Conservation (phyloP, 2,113 vertebrate genomes). For the Archocentrus centrarchus region DNA sequence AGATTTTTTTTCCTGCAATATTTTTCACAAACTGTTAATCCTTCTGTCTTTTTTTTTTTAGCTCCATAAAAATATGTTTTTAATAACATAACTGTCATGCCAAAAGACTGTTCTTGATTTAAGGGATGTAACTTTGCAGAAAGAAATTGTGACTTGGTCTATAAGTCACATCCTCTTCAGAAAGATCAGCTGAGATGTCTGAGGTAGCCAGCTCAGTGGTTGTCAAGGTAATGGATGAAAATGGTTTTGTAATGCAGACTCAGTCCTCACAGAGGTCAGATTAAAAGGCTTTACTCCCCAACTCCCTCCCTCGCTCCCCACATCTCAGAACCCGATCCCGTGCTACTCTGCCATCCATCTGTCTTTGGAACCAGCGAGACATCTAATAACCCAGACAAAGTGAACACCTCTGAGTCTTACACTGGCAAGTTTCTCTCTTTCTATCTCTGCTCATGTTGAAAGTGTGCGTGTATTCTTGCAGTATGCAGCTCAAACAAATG, state of each 20-base stretch:
- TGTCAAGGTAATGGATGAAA: slow-evolving; percentile 59
- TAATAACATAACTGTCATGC: background rate
- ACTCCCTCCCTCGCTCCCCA: background rate
- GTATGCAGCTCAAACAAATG: background rate
- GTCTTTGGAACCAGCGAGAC: slow-evolving; percentile 28
- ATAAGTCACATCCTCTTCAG: background rate
- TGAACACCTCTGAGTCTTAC: slow-evolving; percentile 6
- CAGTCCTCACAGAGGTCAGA: slow-evolving; percentile 43
- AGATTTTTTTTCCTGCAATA: background rate
- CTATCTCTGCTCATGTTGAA: background rate
- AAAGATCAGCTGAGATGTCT: slow-evolving; percentile 33
- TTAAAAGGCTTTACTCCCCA: slow-evolving; percentile 18
- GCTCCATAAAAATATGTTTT: background rate
- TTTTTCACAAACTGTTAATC: background rate
- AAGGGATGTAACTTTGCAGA: background rate
- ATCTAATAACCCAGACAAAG: slow-evolving; percentile 25
- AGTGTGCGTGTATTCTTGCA: background rate
- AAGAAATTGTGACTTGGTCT: background rate
- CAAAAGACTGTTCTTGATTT: background rate
- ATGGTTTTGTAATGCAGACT: slow-evolving; percentile 42
- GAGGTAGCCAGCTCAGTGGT: slow-evolving; percentile 26
- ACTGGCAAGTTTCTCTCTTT: background rate
- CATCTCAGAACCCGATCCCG: background rate
- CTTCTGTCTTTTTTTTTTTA: background rate
- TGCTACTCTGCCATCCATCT: slow-evolving; percentile 25